Evolutionary conservation across 1,140 invertebrate genomes (phyloP), one percentile per base, ranked within the genome.

Genomic region (Camponotus pennsylvanicus): DNA sequence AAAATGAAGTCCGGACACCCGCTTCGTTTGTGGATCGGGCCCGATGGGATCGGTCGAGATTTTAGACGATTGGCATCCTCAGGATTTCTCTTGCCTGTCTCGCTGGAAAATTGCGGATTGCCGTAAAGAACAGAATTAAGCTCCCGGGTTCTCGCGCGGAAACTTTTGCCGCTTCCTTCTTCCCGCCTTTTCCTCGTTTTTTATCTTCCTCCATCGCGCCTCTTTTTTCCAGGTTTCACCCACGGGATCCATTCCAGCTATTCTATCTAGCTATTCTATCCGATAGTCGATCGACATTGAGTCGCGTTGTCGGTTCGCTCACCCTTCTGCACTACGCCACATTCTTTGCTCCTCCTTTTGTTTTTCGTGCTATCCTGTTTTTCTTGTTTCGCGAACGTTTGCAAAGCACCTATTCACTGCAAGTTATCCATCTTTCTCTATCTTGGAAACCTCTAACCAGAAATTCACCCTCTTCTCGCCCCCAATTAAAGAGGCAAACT

Each of bases 71-170:
- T 70, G 85, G 57, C 69, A 87, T n/a, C 13, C 76, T 52, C 21
- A 8, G 15, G 55, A 64, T 21, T 67, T 80, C 63, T 27, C 42
- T 55, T 21, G 32, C 40, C 52, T 21, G 18, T 7, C 45, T 59
- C 34, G 45, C 49, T 27, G 32, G 32, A 64, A 87, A 87, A 87
- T 70, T 15, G 85, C 34, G 64, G 57, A 18, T 8, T 21, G 37
- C 27, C 64, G 49, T 55, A 67, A 87, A 66, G 59, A 61, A 57
- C 71, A 55, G 77, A 90, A 90, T 90, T 88, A 86, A 90, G 69
- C 75, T 70, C n/a, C 6, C 55, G 79, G 80, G 80, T 90, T 89
- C 78, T 87, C 79, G 11, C 57, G 75, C 71, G 40, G 66, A 70
- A 89, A 89, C 71, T 89, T 89, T 86, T 77, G 69, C 57, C 11